Conservation (phyloP, 2,888 invertebrate species). For the Troides oblongomaculatus region DNA sequence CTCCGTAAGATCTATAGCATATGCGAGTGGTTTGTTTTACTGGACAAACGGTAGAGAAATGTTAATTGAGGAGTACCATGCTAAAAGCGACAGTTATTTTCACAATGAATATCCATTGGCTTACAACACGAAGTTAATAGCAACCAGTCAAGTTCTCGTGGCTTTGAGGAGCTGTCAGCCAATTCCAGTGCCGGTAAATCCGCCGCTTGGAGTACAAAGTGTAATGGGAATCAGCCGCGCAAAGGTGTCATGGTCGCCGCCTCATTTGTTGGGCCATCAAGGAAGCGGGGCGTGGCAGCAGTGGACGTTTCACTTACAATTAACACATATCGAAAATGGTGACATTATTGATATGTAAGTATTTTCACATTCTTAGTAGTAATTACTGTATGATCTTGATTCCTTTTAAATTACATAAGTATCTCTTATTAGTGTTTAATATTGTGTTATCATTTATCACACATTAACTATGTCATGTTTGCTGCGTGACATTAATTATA, state of each 20-base stretch:
- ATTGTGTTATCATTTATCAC: too few species aligned
- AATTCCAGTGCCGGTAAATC: slow-evolving; percentile 87
- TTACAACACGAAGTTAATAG: slow-evolving; percentile 61
- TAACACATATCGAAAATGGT: slow-evolving; percentile 74
- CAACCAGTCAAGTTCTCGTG: slow-evolving; percentile 66
- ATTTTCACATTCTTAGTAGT: not conserved
- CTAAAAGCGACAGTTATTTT: slow-evolving; percentile 84
- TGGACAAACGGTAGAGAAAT: slow-evolving; percentile 91
- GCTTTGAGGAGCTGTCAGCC: slow-evolving; percentile 88
- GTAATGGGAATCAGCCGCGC: slow-evolving; percentile 88
- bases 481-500: not conserved
- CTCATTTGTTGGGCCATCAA: slow-evolving; percentile 87
- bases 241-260: slow-evolving; percentile 90
- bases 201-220: slow-evolving; percentile 89
- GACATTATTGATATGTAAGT: slow-evolving; percentile 61
- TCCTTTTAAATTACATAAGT: too few species aligned
- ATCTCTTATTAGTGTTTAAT: too few species aligned
- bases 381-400: not conserved
- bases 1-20: slow-evolving; percentile 87
- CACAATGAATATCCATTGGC: slow-evolving; percentile 86
- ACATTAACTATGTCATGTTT: too few species aligned
- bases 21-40: slow-evolving; percentile 88
- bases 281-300: slow-evolving; percentile 84
- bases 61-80: slow-evolving; percentile 88
- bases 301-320: slow-evolving; percentile 89